These are phyloP conservation scores for Pongo abelii DNA, from an alignment of 2,113 vertebrate genomes.

Conservation along the genomic window DNA sequence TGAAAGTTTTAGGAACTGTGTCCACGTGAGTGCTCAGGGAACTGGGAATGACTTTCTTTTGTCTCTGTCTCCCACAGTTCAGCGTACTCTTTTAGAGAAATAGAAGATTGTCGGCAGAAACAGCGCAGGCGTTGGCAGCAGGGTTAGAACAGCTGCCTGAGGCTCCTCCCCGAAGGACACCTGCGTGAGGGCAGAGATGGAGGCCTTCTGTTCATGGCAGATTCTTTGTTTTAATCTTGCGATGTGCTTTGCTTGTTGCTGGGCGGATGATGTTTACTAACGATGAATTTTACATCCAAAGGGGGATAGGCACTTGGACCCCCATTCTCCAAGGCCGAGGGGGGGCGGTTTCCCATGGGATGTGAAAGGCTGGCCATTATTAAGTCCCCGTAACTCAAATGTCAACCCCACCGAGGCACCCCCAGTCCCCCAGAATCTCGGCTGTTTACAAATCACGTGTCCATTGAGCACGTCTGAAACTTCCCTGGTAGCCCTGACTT, in stretches of 20 bases:
- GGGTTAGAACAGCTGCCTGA: accelerated
- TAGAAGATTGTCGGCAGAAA: accelerated
- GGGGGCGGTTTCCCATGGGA: accelerated
- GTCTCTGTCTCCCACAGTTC: background rate
- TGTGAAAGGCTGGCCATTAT: accelerated
- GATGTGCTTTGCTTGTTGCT: background rate
- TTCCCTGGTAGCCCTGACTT: accelerated
- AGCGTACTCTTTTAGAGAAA: slow-evolving; percentile 17
- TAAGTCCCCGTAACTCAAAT: accelerated
- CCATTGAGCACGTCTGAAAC: accelerated
- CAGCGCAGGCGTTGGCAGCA: accelerated
- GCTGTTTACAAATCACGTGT: accelerated
- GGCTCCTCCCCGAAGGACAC: accelerated
- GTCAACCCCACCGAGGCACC: background rate
- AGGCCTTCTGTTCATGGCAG: accelerated
- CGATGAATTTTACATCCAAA: accelerated
- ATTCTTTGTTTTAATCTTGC: accelerated
- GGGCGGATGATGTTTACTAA: accelerated
- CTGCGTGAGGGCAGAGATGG: accelerated
- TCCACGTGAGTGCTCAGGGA: accelerated
- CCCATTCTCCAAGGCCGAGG: accelerated
- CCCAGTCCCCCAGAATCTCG: accelerated
- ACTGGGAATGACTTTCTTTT: accelerated
- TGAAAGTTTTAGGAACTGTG: accelerated
- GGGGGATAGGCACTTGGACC: background rate